These are phyloP conservation scores for Okapia johnstoni DNA, from an alignment of 2,113 vertebrate species.

Conservation along the genomic window DNA sequence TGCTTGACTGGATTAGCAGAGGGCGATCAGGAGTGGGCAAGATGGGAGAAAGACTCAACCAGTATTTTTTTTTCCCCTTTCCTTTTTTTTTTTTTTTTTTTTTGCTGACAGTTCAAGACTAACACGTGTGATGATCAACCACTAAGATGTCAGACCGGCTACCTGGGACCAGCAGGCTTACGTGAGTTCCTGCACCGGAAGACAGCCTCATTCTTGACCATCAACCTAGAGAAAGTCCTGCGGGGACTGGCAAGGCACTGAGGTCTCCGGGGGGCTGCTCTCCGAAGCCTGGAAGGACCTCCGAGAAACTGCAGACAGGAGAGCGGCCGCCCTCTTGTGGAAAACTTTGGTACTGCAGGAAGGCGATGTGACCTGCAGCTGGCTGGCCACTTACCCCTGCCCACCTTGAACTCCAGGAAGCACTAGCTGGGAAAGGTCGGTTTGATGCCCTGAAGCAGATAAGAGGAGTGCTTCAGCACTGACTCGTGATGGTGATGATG, in stretches of 20 bases:
- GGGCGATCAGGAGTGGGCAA: too few species aligned
- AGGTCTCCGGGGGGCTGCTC: not conserved
- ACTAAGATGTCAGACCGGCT: not conserved
- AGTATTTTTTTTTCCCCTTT: accelerated
- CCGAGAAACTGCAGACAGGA: not conserved
- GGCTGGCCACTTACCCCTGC: not conserved
- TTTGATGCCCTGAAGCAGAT: not conserved
- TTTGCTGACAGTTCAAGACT: not conserved
- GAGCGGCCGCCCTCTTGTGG: conserved; percentile 51
- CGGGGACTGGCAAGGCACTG: not conserved
- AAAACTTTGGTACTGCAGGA: not conserved
- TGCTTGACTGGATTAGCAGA: not conserved
- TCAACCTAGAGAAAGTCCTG: not conserved
- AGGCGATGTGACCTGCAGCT: not conserved
- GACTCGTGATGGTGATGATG: not conserved
- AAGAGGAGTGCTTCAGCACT: not conserved
- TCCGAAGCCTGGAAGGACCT: not conserved
- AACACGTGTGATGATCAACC: not conserved
- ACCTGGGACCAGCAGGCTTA: not conserved
- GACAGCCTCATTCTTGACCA: not conserved
- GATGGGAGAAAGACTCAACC: not conserved
- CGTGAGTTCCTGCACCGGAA: not conserved
- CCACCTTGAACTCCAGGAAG: not conserved
- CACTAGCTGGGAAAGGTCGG: not conserved
- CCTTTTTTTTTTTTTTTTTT: not conserved